Evolutionary conservation across 2,888 invertebrate genomes (phyloP).

Genomic region (Neoitamus cyanurus): DNA sequence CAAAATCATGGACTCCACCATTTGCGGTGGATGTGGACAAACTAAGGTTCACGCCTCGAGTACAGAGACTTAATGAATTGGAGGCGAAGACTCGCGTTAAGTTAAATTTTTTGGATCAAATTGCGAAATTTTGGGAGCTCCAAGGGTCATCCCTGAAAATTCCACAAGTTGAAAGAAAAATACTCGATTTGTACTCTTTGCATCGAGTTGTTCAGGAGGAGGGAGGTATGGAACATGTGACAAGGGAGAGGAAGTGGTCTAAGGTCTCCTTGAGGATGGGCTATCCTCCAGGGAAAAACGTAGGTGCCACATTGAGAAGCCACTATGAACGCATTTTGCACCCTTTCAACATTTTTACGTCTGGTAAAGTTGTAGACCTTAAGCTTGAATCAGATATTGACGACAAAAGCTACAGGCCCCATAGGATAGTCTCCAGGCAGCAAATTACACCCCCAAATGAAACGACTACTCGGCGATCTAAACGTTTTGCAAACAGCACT

Average conservation of each 20-base stretch:
- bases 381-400: slow-evolving; percentile 61
- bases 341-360: slow-evolving; percentile 93
- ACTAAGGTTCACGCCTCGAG: slow-evolving; percentile 94
- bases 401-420: slow-evolving; percentile 79
- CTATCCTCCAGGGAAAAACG: slow-evolving; percentile 86
- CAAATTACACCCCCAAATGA: slow-evolving; percentile 76
- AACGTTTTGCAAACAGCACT: slow-evolving; percentile 68
- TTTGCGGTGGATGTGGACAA: slow-evolving; percentile 98
- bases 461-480: slow-evolving; percentile 73
- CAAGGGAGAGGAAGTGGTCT: slow-evolving; percentile 93
- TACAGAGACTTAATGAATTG: slow-evolving; percentile 95
- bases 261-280: slow-evolving; percentile 89
- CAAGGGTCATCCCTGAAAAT: slow-evolving; percentile 92
- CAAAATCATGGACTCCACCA: slow-evolving; percentile 73
- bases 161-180: slow-evolving; percentile 93
- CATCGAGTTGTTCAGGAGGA: slow-evolving; percentile 87
- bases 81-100: slow-evolving; percentile 98
- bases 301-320: slow-evolving; percentile 85
- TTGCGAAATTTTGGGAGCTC: slow-evolving; percentile 98
- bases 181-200: slow-evolving; percentile 90
- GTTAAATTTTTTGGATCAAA: slow-evolving; percentile 95
- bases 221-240: slow-evolving; percentile 87
- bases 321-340: slow-evolving; percentile 94
- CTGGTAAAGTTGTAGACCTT: slow-evolving; percentile 70
- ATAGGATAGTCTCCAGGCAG: slow-evolving; percentile 77